These are phyloP conservation scores for Sebastes jordani DNA, from an alignment of 2,797 vertebrate species.

Conservation along the genomic window DNA sequence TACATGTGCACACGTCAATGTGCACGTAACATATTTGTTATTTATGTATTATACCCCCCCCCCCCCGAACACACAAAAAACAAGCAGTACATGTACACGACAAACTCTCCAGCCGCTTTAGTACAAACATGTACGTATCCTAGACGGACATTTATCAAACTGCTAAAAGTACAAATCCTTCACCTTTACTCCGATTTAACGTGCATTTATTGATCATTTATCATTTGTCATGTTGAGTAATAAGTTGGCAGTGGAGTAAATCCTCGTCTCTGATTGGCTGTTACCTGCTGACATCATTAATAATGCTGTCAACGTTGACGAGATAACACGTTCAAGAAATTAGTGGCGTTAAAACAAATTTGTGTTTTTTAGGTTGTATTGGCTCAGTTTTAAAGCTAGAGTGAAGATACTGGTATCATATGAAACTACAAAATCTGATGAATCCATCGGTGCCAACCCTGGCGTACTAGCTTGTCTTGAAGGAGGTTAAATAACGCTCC, in stretches of 20 bases:
- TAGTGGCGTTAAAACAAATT: no score
- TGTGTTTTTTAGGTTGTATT: no score
- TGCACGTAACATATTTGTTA: slow-evolving; percentile 53
- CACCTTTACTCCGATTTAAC: no score
- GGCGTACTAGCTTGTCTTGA: no score
- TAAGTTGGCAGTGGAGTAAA: neutral
- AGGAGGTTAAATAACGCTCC: no score
- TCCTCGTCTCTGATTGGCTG: neutral
- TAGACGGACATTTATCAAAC: neutral
- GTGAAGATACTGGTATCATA: no score
- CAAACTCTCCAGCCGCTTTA: neutral
- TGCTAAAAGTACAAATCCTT: neutral
- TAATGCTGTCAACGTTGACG: no score
- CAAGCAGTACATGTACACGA: slow-evolving; percentile 82
- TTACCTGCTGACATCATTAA: neutral
- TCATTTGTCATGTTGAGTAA: no score
- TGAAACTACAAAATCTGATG: no score
- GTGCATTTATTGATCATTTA: neutral
- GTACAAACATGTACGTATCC: neutral
- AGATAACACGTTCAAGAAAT: no score
- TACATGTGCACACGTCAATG: slow-evolving; percentile 53
- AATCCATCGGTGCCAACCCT: no score
- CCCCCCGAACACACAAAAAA: slow-evolving; percentile 79
- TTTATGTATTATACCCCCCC: slow-evolving; percentile 33
- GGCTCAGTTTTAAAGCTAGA: no score